Evolutionary conservation across 2,888 invertebrate genomes (phyloP).

Genomic region (Dyspetes luteomarginatus): DNA sequence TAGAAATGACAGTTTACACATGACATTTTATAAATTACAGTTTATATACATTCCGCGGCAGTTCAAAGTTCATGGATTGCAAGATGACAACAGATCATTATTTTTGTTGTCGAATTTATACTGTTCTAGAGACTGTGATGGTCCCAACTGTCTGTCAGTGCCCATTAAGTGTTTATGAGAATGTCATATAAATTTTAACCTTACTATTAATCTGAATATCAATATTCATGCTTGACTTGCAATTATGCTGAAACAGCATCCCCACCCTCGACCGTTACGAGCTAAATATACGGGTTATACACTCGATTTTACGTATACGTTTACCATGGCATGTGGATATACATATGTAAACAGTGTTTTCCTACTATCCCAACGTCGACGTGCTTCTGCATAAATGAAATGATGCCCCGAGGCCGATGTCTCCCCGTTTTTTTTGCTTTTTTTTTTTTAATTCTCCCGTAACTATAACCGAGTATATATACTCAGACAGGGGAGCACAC

Average conservation of each 20-base stretch:
- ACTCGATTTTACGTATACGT: conserved; percentile 16
- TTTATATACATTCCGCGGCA: too few species aligned
- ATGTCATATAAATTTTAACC: background rate
- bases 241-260: conserved; percentile 17
- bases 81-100: too few species aligned
- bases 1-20: too few species aligned
- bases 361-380: conserved; percentile 39
- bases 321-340: conserved; percentile 25
- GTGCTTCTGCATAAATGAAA: conserved; percentile 62
- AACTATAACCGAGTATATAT: conserved; percentile 38
- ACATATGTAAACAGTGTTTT: conserved; percentile 38
- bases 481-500: conserved; percentile 7
- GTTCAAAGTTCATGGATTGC: too few species aligned
- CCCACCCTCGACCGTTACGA: conserved; percentile 23
- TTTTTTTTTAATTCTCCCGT: conserved; percentile 31
- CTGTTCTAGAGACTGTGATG: too few species aligned
- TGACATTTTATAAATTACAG: too few species aligned
- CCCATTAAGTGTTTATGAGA: too few species aligned
- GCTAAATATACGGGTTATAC: background rate
- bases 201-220: background rate
- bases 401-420: conserved; percentile 50
- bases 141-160: too few species aligned
- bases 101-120: too few species aligned
- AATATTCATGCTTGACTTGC: background rate
- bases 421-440: background rate